Evolutionary conservation across 1,140 invertebrate species (phyloP), one percentile per base, ranked within the genome.

Genomic region (Lepidurus arcticus): DNA sequence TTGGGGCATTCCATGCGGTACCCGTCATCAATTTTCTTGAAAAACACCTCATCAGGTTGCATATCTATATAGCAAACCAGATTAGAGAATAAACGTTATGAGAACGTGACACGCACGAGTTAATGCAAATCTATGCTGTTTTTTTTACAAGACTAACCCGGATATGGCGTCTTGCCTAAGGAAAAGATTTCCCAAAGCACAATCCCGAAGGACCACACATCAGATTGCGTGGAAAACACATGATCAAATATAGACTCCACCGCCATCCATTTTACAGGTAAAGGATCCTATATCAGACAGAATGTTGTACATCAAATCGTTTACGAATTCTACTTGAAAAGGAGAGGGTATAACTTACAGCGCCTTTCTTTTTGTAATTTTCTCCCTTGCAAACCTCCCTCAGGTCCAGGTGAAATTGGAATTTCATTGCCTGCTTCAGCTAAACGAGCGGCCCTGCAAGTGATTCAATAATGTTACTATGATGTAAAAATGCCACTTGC

Each of bases 301-400:
- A 73, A 79, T 7, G 16, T 76, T 47, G 44, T 79, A 74, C 26
- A 77, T 45, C n/a, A 26, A 21, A 7, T 79, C 4, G 21, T n/a
- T 65, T 1, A n/a, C 1, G 42, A 79, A 21, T 42, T 34, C 8
- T 43, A 78, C 43, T 65, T 11, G n/a, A 80, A 53, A 10, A 21
- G 43, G 10, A 1, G 26, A 11, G 7, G 42, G 9, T n/a, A n/a
- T 43, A 80, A 87, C 90, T 90, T 87, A 92, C 93, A 83, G 94
- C 90, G 80, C 93, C 93, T 82, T 93, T 92, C 84, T 98, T 98
- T 82, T 92, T 92, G 83, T 98, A 99, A 86, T 97, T 96, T 81
- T 95, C 92, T 76, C 91, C 90, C 81, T 96, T 92, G 80, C 95
- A 93, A 87, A 98, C 92, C 80, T 94, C 95, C 84, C 95, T 90